phyloP scores from a whole-genome alignment of 1,140 invertebrate genomes.

The Muscidifurax raptorellus region DNA sequence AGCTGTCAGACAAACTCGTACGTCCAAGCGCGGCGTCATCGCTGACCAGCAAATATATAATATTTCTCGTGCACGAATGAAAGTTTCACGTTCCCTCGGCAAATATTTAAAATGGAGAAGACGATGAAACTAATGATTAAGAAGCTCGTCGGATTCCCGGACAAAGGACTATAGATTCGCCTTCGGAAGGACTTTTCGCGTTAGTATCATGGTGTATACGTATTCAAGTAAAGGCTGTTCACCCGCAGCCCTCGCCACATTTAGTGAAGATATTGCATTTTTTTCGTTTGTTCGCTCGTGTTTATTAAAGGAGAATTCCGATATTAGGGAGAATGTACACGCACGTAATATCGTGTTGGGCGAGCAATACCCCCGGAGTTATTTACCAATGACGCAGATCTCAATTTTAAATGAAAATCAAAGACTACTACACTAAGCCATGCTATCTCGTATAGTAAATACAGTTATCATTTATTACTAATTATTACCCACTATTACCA shows the following conservation, averaged over 20 bases:
- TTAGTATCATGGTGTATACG: slow-evolving; percentile 35
- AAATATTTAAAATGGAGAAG: background rate
- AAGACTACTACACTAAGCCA: slow-evolving; percentile 48
- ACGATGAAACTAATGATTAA: background rate
- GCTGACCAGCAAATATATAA: background rate
- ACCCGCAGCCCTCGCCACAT: background rate
- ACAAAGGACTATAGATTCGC: background rate
- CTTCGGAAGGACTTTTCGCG: slow-evolving; percentile 15
- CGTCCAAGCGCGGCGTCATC: background rate
- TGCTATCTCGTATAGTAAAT: slow-evolving; percentile 37
- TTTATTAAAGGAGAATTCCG: background rate
- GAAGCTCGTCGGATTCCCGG: background rate
- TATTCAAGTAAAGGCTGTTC: background rate
- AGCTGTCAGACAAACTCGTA: background rate
- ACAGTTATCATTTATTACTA: slow-evolving; percentile 40
- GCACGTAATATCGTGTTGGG: background rate
- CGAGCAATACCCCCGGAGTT: background rate
- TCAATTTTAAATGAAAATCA: slow-evolving; percentile 43
- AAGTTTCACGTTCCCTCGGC: background rate
- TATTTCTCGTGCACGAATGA: background rate
- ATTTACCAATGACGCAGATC: slow-evolving; percentile 39
- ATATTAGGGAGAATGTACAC: background rate
- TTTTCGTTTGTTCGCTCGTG: background rate
- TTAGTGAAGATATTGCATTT: slow-evolving; percentile 1
- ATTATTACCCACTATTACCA: slow-evolving; percentile 40